A percentile compares a stretch with the other conserved stretches of the same genome.
phyloP scores from a whole-genome alignment of 2,113 vertebrate species.

The Nothoprocta perdicaria region DNA sequence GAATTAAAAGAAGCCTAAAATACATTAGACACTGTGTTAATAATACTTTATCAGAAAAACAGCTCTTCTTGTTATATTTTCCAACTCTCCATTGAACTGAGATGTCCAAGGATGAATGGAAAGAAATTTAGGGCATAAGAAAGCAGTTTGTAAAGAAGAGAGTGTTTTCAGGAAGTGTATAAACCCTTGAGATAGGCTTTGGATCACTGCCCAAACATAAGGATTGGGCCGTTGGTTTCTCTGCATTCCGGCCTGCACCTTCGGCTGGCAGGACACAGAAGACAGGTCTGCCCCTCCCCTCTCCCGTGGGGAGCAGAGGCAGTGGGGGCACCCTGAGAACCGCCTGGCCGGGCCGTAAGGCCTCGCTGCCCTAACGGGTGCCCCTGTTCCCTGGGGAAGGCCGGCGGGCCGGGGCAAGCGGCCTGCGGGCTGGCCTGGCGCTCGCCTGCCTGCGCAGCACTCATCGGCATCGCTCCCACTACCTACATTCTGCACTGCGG shows the following conservation, averaged over 20 bases:
- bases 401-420: neutral
- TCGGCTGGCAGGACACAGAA: neutral
- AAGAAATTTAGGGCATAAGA: neutral
- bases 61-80: neutral
- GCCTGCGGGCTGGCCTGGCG: conserved; percentile 2
- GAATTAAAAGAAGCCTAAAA: neutral
- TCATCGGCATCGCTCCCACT: neutral
- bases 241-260: neutral
- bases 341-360: neutral
- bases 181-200: neutral
- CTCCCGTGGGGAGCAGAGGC: neutral
- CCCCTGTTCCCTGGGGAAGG: neutral
- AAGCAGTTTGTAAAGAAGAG: neutral
- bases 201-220: accelerated
- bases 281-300: neutral
- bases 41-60: neutral
- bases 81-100: neutral
- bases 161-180: neutral
- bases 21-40: neutral
- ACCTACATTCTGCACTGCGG: neutral
- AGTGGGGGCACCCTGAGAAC: neutral
- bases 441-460: conserved; percentile 20
- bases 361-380: conserved; percentile 27
- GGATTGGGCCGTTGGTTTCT: neutral
- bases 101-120: neutral